Evolutionary conservation across 2,797 vertebrate species (phyloP).

Genomic region (Apodemus agrarius): DNA sequence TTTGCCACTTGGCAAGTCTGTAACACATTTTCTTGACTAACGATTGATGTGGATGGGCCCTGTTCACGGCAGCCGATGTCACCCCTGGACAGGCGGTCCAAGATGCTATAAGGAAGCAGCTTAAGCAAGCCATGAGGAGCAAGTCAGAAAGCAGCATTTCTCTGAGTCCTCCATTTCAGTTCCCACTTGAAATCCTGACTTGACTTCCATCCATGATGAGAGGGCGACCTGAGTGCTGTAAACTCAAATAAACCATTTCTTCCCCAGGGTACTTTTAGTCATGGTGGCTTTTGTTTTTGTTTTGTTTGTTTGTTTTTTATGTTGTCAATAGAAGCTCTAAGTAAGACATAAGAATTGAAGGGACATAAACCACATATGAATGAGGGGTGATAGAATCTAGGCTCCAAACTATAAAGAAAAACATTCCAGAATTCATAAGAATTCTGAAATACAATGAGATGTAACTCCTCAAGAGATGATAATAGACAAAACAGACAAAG

Average conservation of each 20-base stretch:
- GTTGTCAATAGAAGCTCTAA: background rate
- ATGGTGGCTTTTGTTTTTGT: background rate
- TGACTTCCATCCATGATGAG: background rate
- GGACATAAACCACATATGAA: background rate
- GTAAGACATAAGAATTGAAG: background rate
- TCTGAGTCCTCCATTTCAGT: background rate
- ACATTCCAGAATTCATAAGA: background rate
- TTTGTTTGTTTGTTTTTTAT: background rate
- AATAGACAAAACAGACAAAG: background rate
- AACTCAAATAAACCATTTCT: background rate
- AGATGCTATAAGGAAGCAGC: background rate
- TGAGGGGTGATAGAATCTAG: background rate
- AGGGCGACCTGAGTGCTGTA: background rate
- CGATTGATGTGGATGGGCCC: background rate
- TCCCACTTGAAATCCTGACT: background rate
- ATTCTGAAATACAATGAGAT: background rate
- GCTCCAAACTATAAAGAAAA: background rate
- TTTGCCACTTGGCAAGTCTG: background rate
- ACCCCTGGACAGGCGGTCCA: background rate
- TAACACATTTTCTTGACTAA: background rate
- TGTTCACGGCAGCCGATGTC: too few relatives aligned
- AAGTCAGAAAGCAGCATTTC: background rate
- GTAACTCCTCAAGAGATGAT: background rate
- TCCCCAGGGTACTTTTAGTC: background rate
- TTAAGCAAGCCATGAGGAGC: too few relatives aligned